phyloP scores from a whole-genome alignment of 1,140 invertebrate genomes.

The Diachasma alloeum region DNA sequence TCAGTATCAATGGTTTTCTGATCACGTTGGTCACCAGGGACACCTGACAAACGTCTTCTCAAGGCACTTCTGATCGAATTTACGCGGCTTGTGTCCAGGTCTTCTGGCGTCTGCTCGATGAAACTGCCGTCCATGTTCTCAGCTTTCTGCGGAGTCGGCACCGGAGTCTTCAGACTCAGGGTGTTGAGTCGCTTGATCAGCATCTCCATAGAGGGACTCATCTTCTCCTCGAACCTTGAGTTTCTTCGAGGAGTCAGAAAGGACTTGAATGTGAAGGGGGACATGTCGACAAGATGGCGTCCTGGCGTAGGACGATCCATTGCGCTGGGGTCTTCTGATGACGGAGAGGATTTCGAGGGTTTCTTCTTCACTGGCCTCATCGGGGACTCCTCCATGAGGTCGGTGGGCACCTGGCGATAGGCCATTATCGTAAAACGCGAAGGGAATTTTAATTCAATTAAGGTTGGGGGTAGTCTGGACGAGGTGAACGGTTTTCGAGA shows the following conservation, averaged over 20 bases:
- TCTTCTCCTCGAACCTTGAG: neutral
- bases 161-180: neutral
- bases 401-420: neutral
- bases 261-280: neutral
- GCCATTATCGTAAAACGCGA: neutral
- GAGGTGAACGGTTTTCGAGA: too few relatives aligned
- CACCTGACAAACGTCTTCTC: neutral
- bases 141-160: neutral
- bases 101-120: neutral
- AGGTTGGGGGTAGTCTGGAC: too few relatives aligned
- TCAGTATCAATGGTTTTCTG: neutral
- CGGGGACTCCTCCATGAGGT: neutral
- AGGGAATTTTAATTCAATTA: neutral
- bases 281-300: neutral
- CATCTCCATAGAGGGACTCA: conserved; percentile 20
- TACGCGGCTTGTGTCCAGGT: neutral
- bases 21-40: neutral
- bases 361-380: neutral
- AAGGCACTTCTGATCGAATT: neutral
- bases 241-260: neutral
- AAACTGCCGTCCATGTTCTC: neutral
- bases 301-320: neutral
- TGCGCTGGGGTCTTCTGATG: neutral
- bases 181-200: conserved; percentile 5
- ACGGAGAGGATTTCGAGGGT: neutral